Percentiles rank a stretch among this genome's conserved stretches.
Evolutionary conservation across 1,140 invertebrate genomes (phyloP).

Genomic region (Aphelinus certus): DNA sequence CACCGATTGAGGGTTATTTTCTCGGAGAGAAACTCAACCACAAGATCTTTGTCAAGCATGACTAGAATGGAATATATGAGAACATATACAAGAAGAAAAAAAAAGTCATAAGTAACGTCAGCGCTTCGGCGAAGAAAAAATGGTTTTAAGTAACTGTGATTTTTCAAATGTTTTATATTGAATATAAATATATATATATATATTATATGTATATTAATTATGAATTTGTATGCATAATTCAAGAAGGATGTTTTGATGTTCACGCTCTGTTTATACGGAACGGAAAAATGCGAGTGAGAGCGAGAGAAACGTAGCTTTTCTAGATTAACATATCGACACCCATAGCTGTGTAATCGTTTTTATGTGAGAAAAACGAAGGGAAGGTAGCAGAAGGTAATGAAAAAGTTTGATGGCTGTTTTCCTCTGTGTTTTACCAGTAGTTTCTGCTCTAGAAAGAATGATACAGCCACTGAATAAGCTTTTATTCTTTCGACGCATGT

Average conservation of each 20-base stretch:
- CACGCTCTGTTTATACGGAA: constrained; percentile 56
- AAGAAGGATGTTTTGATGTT: constrained; percentile 54
- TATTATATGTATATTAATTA: constrained; percentile 54
- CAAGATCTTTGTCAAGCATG: background rate
- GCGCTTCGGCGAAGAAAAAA: constrained; percentile 29
- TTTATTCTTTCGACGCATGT: constrained; percentile 13
- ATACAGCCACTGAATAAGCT: constrained; percentile 3
- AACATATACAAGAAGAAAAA: background rate
- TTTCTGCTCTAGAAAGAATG: constrained; percentile 2
- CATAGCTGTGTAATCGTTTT: constrained; percentile 50
- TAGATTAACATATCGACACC: constrained; percentile 61
- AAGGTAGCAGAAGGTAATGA: background rate
- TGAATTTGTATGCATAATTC: constrained; percentile 57
- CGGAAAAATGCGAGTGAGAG: constrained; percentile 17
- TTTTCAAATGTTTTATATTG: constrained; percentile 60
- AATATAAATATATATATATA: constrained; percentile 52
- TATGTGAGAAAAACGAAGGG: constrained; percentile 11
- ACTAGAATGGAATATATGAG: background rate
- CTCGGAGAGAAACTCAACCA: constrained; percentile 26
- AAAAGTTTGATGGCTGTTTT: constrained; percentile 48
- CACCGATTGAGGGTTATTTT: constrained; percentile 24
- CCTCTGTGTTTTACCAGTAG: too few relatives aligned
- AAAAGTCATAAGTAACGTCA: background rate
- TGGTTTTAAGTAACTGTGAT: constrained; percentile 63
- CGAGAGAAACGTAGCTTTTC: constrained; percentile 49